A percentile compares a stretch with the other conserved stretches of the same genome.
These are phyloP conservation scores for Rhynchonycteris naso DNA, from an alignment of 2,797 vertebrate species.

Conservation along the genomic window DNA sequence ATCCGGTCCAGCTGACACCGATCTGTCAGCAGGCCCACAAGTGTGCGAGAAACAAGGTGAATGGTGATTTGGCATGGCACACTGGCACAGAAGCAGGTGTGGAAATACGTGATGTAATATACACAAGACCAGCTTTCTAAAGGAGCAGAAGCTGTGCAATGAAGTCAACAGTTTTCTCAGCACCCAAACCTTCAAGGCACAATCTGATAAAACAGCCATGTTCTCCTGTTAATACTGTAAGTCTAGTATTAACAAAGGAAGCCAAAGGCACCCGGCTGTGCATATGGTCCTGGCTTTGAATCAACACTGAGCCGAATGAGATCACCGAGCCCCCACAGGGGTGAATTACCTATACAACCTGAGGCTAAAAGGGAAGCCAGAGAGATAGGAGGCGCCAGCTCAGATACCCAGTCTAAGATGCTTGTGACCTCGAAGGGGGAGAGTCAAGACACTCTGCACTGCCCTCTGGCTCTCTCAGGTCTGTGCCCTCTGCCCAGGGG, in stretches of 20 bases:
- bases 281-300: background rate
- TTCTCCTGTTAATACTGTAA: background rate
- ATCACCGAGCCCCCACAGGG: background rate
- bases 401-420: background rate
- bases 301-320: constrained; percentile 11
- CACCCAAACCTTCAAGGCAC: background rate
- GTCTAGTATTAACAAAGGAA: constrained; percentile 1
- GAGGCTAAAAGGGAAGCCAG: background rate
- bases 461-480: background rate
- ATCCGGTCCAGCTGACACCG: background rate
- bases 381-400: background rate
- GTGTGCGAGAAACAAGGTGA: background rate
- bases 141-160: background rate
- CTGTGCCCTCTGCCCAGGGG: background rate
- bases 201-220: background rate
- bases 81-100: background rate
- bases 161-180: background rate
- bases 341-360: background rate
- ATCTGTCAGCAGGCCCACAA: background rate
- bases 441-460: background rate
- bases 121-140: background rate
- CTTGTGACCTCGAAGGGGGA: background rate
- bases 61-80: background rate
- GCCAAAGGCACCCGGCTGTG: background rate
- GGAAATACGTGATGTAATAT: background rate